Percentiles rank a stretch among this genome's conserved stretches.
Evolutionary conservation across 1,140 invertebrate genomes (phyloP).

Genomic region (Tribolium madens): DNA sequence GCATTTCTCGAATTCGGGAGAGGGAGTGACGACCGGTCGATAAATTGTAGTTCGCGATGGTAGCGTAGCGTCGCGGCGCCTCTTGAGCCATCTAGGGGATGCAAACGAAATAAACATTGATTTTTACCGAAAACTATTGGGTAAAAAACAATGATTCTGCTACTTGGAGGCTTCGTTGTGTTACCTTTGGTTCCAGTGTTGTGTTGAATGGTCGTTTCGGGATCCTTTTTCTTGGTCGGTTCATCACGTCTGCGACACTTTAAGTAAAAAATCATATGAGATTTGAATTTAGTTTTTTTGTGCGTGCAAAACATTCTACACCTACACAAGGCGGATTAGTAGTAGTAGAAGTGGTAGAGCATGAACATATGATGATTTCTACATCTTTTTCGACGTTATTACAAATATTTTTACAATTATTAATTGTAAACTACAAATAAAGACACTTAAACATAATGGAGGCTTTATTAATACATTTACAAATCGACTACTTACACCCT

Average conservation of each 20-base stretch:
- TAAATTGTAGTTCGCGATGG: conserved; percentile 22
- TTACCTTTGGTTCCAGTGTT: conserved; percentile 46
- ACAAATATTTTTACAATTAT: conserved; percentile 35
- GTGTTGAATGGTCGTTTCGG: not conserved
- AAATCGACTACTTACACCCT: conserved; percentile 31
- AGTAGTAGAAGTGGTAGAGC: conserved; percentile 50
- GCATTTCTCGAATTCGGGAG: conserved; percentile 20
- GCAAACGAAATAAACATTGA: conserved; percentile 33
- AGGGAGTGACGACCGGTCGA: conserved; percentile 45
- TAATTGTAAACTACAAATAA: conserved; percentile 17
- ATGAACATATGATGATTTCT: conserved; percentile 39
- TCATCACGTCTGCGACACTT: conserved; percentile 53
- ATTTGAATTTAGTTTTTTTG: conserved; percentile 38
- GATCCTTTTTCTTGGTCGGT: conserved; percentile 9
- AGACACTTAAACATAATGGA: conserved; percentile 18
- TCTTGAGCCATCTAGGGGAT: conserved; percentile 37
- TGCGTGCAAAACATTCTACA: conserved; percentile 54
- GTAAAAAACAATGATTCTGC: conserved; percentile 45
- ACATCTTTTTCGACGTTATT: conserved; percentile 28
- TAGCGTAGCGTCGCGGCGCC: not conserved
- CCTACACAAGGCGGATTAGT: conserved; percentile 56
- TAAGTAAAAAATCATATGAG: conserved; percentile 57
- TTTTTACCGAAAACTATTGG: conserved; percentile 21
- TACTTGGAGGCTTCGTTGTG: conserved; percentile 47
- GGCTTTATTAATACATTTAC: conserved; percentile 34